Evolutionary conservation across 1,140 invertebrate species (phyloP), one percentile per base, ranked within the genome.

Genomic region (Zaprionus capensis): DNA sequence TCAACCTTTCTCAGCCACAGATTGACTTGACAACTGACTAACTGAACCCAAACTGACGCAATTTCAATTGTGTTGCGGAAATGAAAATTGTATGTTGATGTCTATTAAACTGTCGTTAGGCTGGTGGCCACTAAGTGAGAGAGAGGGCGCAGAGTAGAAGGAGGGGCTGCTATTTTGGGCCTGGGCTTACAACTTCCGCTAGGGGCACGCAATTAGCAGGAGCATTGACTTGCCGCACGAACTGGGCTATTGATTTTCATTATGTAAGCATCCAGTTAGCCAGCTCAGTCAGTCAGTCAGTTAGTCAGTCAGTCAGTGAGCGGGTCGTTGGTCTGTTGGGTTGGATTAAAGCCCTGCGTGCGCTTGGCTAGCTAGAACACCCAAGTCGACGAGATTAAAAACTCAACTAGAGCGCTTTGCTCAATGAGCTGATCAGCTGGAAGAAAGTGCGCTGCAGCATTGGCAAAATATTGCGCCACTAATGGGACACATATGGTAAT

Each of bases 351-450:
- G 66, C n/a, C 49, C 75, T 88, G 81, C 84, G 83, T 88, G 75
- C 71, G 55, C 67, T 71, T 78, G 36, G 65, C 34, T 78, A 68
- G 53, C 17, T 53, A 80, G 36, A 31, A 56, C 17, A 5, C 9
- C 64, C 5, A 68, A 68, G 58, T 59, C 61, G 61, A 76, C 46
- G 59, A 71, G 55, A 76, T 65, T 65, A 55, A 62, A 72, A 68
- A 34, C 64, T 53, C 36, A 69, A 71, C 71, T 78, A 64, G 64
- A 65, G 26, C 17, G 26, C 17, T 65, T 71, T 90, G 84, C 78
- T 55, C 81, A 87, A 87, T 87, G 84, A 87, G 85, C 84, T 84
- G 84, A 84, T 87, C 84, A 87, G 71, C 81, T 70, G 84, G 85
- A 90, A 87, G 73, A 73, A 79, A 90, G 78, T 84, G 71, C 81